Evolutionary conservation across 2,797 vertebrate genomes (phyloP).

Genomic region (Malurus splendens): DNA sequence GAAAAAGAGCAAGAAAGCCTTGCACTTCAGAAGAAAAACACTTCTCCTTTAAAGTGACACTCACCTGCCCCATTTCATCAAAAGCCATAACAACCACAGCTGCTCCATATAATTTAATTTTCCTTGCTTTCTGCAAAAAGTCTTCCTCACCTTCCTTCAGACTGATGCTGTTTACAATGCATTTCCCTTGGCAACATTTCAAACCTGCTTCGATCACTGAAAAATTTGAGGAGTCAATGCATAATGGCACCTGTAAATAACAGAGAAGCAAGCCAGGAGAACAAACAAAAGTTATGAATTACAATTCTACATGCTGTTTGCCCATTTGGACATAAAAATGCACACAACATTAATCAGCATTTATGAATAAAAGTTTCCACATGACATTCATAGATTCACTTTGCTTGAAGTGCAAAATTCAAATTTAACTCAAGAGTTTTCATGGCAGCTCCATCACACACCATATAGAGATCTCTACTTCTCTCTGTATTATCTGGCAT

Average conservation of each 20-base stretch:
- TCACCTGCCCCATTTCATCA: constrained; percentile 91
- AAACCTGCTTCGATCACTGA: constrained; percentile 91
- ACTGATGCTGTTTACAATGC: constrained; percentile 96
- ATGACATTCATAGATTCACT: not conserved
- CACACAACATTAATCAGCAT: not conserved
- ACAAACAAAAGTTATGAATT: not conserved
- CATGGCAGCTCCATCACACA: not conserved
- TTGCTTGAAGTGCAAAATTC: not conserved
- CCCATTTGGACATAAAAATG: not conserved
- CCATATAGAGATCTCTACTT: not conserved
- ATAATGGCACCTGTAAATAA: constrained; percentile 85
- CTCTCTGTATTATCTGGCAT: not conserved
- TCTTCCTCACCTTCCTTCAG: constrained; percentile 93
- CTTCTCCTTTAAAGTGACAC: not conserved
- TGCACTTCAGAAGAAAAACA: not conserved
- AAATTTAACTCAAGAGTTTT: not conserved
- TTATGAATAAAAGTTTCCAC: not conserved
- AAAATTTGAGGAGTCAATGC: constrained; percentile 95
- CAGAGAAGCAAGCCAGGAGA: not conserved
- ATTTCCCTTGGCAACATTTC: constrained; percentile 94
- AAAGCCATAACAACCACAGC: constrained; percentile 96
- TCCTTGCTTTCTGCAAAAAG: constrained; percentile 82
- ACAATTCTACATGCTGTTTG: not conserved
- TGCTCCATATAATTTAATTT: constrained; percentile 86
- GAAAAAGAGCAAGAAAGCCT: not conserved